Evolutionary conservation across 2,797 vertebrate genomes (phyloP), one percentile per base, ranked within the genome.

Genomic region (Schizopygopsis pylzovi): DNA sequence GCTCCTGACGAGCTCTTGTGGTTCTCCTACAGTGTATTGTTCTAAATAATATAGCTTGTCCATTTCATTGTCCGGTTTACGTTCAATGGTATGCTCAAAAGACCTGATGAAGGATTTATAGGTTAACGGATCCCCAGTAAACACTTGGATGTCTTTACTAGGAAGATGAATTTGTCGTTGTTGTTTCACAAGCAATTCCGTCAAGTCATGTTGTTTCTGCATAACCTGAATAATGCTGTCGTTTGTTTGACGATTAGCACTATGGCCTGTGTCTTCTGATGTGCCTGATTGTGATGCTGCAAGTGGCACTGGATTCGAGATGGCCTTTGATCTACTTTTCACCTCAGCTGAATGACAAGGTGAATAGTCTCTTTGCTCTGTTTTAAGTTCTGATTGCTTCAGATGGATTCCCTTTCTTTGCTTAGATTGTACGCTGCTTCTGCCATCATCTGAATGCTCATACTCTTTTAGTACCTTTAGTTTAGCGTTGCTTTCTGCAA

Each of bases 81-180:
- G 33, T 39, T 71, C 20, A n/a, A 47, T 54, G 8, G 47, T 54
- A 49, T 54, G 49, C 47, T 76, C 67, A 70, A 70, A 70, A 2
- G 37, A 70, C 68, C 39, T 70, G 68, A 70, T 54, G 18, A 22
- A 33, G 0, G 73, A 52, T 49, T 52, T 75, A n/a, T 54, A 76
- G 2, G 47, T 76, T 13, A 77, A 33, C 20, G 18, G 75, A 56
- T 75, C 47, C 4, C 47, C 28, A 12, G 73, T 54, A 54, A 77
- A 77, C 28, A 37, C 47, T 54, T 54, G 25, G 6, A 75, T 75
- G 25, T 52, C 28, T 77, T 77, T 77, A 59, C 47, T 52, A 52
- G 73, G 47, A 77, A 78, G 75, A 11, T 79, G 11, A 59, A 41
- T 2, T 59, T 61, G 12, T 25, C 1, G 10, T 61, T 61, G 54